These are phyloP conservation scores for Diarsia brunnea DNA, from an alignment of 2,888 invertebrate species.

Conservation along the genomic window DNA sequence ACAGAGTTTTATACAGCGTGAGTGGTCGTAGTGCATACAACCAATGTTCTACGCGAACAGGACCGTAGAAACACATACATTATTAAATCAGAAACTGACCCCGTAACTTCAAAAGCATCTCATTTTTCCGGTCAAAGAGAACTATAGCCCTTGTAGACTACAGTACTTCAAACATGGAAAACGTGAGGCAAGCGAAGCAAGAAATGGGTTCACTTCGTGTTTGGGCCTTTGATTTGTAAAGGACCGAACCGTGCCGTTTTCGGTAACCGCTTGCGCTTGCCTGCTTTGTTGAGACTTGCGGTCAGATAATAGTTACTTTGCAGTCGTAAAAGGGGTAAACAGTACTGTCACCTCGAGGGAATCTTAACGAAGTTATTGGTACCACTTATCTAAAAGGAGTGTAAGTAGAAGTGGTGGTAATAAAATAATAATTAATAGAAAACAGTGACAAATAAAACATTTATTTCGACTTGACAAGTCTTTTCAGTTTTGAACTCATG, in stretches of 20 bases:
- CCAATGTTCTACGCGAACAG: background rate
- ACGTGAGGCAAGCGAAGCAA: slow-evolving; percentile 11
- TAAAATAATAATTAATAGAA: too few species aligned
- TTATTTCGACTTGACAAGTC: too few species aligned
- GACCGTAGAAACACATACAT: background rate
- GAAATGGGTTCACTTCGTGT: slow-evolving; percentile 22
- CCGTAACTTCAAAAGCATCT: background rate
- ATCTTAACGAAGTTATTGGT: background rate
- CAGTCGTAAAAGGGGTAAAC: background rate
- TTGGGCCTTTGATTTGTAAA: slow-evolving; percentile 25
- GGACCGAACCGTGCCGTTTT: slow-evolving; percentile 7
- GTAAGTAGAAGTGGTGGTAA: too few species aligned
- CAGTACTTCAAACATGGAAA: slow-evolving; percentile 13
- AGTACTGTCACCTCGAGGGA: background rate
- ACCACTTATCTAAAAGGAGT: background rate
- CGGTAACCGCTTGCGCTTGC: slow-evolving; percentile 29
- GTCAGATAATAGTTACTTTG: background rate
- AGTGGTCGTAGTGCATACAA: too few species aligned
- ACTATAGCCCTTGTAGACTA: background rate
- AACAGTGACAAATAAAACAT: too few species aligned
- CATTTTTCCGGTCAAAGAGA: background rate
- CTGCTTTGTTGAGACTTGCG: slow-evolving; percentile 17
- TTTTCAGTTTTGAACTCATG: background rate
- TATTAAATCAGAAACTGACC: slow-evolving; percentile 14
- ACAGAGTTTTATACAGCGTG: too few species aligned